Evolutionary conservation across 1,140 invertebrate genomes (phyloP).

Genomic region (Yoshiicerus persimilis): DNA sequence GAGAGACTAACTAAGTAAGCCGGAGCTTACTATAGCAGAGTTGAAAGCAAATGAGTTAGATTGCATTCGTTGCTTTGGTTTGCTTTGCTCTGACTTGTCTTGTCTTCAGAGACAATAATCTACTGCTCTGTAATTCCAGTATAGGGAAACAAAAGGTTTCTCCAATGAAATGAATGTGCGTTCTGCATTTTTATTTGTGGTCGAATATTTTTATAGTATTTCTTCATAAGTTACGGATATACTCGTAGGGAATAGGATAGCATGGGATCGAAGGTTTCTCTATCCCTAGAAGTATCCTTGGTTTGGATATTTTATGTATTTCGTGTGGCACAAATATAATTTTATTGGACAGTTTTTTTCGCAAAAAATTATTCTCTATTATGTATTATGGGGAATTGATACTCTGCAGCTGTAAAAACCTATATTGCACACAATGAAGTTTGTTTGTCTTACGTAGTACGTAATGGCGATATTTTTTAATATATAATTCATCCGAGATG

Average conservation of each 20-base stretch:
- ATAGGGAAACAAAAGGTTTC: neutral
- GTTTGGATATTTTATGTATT: neutral
- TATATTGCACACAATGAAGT: neutral
- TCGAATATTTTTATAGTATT: neutral
- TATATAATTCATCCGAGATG: neutral
- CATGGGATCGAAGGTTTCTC: no score
- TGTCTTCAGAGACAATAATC: neutral
- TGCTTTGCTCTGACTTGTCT: neutral
- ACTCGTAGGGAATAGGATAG: neutral
- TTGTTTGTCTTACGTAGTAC: neutral
- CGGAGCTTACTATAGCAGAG: neutral
- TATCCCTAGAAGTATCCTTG: neutral
- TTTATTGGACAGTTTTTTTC: neutral
- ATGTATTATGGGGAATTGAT: neutral
- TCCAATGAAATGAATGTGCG: neutral
- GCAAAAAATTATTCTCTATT: neutral
- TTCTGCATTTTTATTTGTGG: slow-evolving; percentile 11
- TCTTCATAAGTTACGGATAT: neutral
- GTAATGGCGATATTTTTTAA: neutral
- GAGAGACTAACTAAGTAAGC: neutral
- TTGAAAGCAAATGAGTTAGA: neutral
- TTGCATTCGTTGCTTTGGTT: neutral
- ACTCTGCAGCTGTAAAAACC: neutral
- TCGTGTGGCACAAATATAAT: slow-evolving; percentile 5
- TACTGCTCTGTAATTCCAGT: neutral